These are phyloP conservation scores for Ammodytes dubius DNA, from an alignment of 2,113 vertebrate genomes.

Conservation along the genomic window DNA sequence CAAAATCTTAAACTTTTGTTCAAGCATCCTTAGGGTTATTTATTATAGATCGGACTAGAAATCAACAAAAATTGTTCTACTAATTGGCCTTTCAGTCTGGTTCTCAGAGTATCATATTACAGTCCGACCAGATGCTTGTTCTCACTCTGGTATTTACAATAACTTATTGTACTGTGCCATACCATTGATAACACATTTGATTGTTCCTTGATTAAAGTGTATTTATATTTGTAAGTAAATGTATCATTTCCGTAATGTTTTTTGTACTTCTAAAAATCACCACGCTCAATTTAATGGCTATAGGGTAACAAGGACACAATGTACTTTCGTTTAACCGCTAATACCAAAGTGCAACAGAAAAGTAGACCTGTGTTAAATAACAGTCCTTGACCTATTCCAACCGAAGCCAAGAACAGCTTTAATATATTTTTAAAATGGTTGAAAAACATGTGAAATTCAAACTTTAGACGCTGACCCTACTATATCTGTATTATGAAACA, in stretches of 20 bases:
- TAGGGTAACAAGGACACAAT: not conserved
- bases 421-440: not conserved
- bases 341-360: not conserved
- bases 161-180: not conserved
- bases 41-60: not conserved
- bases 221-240: not conserved
- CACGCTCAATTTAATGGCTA: not conserved
- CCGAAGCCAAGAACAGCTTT: not conserved
- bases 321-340: not conserved
- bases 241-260: not conserved
- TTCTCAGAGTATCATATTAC: slow-evolving; percentile 4
- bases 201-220: not conserved
- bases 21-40: not conserved
- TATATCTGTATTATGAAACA: not conserved
- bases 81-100: not conserved
- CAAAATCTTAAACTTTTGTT: not conserved
- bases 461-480: not conserved
- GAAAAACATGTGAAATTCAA: not conserved
- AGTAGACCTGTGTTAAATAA: not conserved
- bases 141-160: not conserved
- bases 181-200: not conserved
- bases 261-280: not conserved
- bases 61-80: not conserved
- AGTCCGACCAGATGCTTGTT: not conserved
- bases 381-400: not conserved